These are phyloP conservation scores for Phyllotreta cruciferae DNA, from an alignment of 2,888 invertebrate species.

Conservation along the genomic window DNA sequence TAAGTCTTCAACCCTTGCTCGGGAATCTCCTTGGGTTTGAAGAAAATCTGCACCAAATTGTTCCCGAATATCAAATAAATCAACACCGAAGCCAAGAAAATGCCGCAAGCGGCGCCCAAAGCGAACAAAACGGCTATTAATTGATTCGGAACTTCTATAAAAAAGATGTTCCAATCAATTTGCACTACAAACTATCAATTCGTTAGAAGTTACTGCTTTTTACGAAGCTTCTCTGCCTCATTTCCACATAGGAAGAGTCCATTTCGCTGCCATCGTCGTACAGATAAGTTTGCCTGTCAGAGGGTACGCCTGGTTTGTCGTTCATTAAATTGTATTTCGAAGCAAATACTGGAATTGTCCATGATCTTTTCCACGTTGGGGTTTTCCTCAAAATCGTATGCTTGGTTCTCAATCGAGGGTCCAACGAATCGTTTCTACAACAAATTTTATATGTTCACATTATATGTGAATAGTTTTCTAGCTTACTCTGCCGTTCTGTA, in stretches of 20 bases:
- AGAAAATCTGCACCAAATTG: constrained; percentile 37
- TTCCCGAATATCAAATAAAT: constrained; percentile 42
- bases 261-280: constrained; percentile 46
- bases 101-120: constrained; percentile 40
- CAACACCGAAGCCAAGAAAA: constrained; percentile 39
- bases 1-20: constrained; percentile 28
- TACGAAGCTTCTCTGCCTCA: constrained; percentile 24
- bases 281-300: constrained; percentile 43
- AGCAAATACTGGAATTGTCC: constrained; percentile 42
- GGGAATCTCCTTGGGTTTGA: constrained; percentile 37
- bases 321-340: constrained; percentile 23
- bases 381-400: constrained; percentile 42
- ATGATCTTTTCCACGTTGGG: constrained; percentile 43
- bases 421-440: constrained; percentile 25
- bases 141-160: constrained; percentile 38
- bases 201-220: constrained; percentile 16
- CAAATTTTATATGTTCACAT: neutral
- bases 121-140: constrained; percentile 33
- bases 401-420: constrained; percentile 42
- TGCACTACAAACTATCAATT: neutral
- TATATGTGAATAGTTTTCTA: neutral
- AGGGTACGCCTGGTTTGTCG: constrained; percentile 30
- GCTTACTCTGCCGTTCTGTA: neutral
- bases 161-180: neutral
- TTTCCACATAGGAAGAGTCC: constrained; percentile 39